Evolutionary conservation across 2,113 vertebrate species (phyloP), one percentile per base, ranked within the genome.

Genomic region (Vulpes ferrilata): DNA sequence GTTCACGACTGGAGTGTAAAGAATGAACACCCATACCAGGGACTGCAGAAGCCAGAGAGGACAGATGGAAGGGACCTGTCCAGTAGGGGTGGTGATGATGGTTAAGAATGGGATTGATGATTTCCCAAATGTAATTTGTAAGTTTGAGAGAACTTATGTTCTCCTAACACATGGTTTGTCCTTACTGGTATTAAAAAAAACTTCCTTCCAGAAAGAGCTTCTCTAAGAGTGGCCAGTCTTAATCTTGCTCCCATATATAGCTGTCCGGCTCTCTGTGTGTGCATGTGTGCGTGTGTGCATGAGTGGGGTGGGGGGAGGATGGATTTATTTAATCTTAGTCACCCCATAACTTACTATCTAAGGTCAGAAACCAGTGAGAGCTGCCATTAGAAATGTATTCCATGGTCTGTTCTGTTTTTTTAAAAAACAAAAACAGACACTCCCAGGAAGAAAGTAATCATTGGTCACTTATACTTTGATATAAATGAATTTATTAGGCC

Each of bases 231-330:
- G 15, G 11, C 3, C 8, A 53, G 19, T 60, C 64, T 96, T 73
- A 59, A 35, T 60, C 9, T 62, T 91, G 60, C 25, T 88, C 13
- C 13, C 11, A 67, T 38, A 79, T 92, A 22, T 23, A 84, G 27
- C 32, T 85, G n/a, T 10, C 65, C 11, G 35, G 20, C 32, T 53
- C 1, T 89, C 19, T 94, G 32, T 85, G 22, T 7, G 4, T 51
- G 27, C 11, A 3, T 38, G 35, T 57, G 0, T 30, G 22, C 17
- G 38, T 53, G 25, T 48, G 32, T 0, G 3, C 10, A 1, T 1
- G 16, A 3, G 1, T 5, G 3, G 9, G 20, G 15, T 2, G 16
- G 13, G 5, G 27, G 16, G 15, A 1, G 20, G 2, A 62, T n/a
- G 16, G 32, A 69, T 55, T 82, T 92, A 57, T 51, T 95, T 13